These are phyloP conservation scores for Galerucella pusilla DNA, from an alignment of 2,888 invertebrate species.

Conservation along the genomic window DNA sequence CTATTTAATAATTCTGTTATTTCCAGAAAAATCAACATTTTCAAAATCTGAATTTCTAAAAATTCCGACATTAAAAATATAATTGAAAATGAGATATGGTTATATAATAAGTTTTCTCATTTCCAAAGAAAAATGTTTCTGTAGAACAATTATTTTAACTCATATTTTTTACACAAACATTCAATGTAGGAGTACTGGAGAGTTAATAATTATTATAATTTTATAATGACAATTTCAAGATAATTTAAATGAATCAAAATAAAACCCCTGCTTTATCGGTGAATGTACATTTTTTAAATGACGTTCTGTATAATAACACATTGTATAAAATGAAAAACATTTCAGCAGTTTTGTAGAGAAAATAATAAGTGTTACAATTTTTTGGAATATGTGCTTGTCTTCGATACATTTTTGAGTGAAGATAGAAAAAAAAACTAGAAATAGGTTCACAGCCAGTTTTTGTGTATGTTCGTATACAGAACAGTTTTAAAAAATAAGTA, in stretches of 20 bases:
- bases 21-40: neutral
- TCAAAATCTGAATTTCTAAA: neutral
- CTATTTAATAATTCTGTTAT: neutral
- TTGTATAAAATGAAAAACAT: no score
- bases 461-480: neutral
- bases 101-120: neutral
- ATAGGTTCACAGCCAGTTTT: constrained; percentile 5
- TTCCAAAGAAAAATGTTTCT: no score
- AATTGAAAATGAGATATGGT: neutral
- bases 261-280: no score
- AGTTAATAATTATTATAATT: no score
- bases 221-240: no score
- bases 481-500: neutral
- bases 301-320: no score
- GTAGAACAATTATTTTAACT: no score
- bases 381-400: neutral
- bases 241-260: no score
- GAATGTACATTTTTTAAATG: no score
- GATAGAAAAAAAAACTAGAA: neutral
- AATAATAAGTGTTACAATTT: neutral
- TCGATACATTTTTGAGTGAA: neutral
- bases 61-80: neutral
- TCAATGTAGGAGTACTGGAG: no score
- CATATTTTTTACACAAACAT: no score
- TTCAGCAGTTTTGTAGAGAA: neutral